Evolutionary conservation across 2,797 vertebrate species (phyloP).

Genomic region (Babyrousa celebensis): DNA sequence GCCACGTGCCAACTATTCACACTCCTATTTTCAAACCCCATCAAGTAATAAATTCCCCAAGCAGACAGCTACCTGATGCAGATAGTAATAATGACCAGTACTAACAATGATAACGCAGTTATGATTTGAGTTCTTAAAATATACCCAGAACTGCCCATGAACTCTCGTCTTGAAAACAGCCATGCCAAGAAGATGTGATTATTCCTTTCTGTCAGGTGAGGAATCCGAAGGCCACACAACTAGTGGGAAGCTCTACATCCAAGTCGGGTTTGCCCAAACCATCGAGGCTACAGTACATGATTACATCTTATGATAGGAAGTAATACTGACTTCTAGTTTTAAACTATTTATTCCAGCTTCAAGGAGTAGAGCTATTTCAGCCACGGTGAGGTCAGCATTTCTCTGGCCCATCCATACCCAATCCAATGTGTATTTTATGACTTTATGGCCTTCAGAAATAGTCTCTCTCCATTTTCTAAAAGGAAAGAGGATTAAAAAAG

Average conservation of each 20-base stretch:
- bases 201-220: background rate
- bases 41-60: background rate
- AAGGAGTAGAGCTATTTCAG: background rate
- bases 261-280: background rate
- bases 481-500: background rate
- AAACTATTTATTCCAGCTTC: constrained; percentile 10
- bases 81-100: background rate
- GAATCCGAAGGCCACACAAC: background rate
- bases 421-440: background rate
- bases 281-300: background rate
- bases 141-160: background rate
- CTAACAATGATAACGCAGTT: background rate
- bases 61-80: background rate
- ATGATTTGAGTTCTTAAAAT: background rate
- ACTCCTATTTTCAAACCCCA: background rate
- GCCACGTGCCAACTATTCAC: background rate
- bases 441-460: background rate
- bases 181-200: background rate
- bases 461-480: background rate
- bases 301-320: background rate
- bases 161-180: background rate
- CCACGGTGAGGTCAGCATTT: background rate
- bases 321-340: background rate
- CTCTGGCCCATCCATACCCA: background rate
- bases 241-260: background rate